phyloP scores from a whole-genome alignment of 2,797 vertebrate species.

The Chelonia mydas region DNA sequence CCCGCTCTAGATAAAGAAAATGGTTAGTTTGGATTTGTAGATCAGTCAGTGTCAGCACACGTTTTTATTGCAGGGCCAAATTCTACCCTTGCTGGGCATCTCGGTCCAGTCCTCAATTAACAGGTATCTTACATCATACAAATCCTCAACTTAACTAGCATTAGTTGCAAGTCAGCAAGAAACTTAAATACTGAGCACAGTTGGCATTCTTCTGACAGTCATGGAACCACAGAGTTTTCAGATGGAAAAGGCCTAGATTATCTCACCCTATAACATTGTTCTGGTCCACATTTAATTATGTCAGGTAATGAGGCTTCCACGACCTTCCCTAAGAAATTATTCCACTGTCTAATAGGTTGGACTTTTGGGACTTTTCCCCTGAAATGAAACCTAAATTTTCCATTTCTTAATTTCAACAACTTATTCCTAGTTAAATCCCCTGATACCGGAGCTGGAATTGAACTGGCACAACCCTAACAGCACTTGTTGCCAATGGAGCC shows the following conservation, averaged over 20 bases:
- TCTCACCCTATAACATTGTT: not conserved
- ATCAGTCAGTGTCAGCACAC: rapidly evolving
- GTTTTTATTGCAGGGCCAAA: not conserved
- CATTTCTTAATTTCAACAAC: constrained; percentile 10
- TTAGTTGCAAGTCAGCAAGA: constrained; percentile 11
- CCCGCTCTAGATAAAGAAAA: not conserved
- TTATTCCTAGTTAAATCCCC: constrained; percentile 8
- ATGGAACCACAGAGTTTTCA: not conserved
- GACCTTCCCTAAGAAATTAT: not conserved
- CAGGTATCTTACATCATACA: rapidly evolving
- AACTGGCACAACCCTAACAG: not conserved
- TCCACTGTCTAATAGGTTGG: not conserved
- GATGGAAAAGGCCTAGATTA: not conserved
- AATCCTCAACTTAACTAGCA: rapidly evolving
- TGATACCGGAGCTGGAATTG: not conserved
- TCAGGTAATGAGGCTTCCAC: constrained; percentile 15
- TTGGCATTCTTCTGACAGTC: rapidly evolving
- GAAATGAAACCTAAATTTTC: not conserved
- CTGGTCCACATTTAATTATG: constrained; percentile 5
- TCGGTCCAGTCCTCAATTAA: constrained; percentile 3
- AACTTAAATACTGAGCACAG: not conserved
- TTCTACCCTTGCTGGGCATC: not conserved
- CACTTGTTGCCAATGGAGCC: not conserved
- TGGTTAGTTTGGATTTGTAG: not conserved
- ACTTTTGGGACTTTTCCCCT: not conserved